Evolutionary conservation across 64 coral and sea anemone genomes (phyloP), one percentile per base, ranked within the genome.

Genomic region (Cladopsammia gracilis): DNA sequence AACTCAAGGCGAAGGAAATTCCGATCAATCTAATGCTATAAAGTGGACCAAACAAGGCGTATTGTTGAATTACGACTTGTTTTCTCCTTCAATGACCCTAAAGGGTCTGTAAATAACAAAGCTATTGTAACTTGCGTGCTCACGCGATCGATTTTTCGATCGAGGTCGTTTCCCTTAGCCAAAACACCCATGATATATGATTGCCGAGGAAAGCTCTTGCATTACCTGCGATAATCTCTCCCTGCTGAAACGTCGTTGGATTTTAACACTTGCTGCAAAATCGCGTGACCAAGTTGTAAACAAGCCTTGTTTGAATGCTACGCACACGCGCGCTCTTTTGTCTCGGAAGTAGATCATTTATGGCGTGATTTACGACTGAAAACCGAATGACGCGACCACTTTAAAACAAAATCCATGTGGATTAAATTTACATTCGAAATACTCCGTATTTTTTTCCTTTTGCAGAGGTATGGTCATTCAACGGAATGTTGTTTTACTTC

Each of bases 41-140:
- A 84, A 66, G 61, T 48, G 60, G 9, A 23, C 7, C 60, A 84
- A 84, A 66, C 80, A 84, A 84, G 64, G 80, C 80, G 19, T 48
- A 67, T 68, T 84, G 80, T 84, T 50, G 1, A 67, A 84, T 67
- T 84, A 68, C 61, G 46, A 68, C 60, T 84, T 84, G 80, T 84
- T 84, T 84, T 84, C 80, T 84, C n/a, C 42, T 84, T 67, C 15
- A 84, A 67, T 84, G 80, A 84, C 80, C 80, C 58, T 64, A 26
- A 44, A 82, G 58, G 78, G 78, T 34, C n/a, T 67, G 43, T 59
- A 68, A 67, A 67, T 46, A 84, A 67, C 46, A 84, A 84, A 84
- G 46, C 60, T 64, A 67, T 65, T 62, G 44, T 19, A 68, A 45
- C 45, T 84, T 10, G 44, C 42, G 7, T 20, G 18, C 64, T 84